Conservation (phyloP, 2,797 vertebrate genomes). For the Sciurus vulgaris region DNA sequence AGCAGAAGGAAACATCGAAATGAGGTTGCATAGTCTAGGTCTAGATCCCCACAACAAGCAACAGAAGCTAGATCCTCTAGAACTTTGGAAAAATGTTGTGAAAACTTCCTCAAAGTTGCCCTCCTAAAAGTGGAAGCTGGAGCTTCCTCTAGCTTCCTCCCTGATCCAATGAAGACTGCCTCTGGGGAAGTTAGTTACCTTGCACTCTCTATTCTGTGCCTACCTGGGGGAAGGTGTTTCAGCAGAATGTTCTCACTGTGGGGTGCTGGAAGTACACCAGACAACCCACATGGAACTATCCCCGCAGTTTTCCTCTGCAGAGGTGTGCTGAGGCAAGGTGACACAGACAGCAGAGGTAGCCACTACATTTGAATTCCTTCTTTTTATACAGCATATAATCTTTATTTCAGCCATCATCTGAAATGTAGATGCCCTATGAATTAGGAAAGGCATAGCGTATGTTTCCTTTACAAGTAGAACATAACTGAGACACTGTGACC, state of each 20-base stretch:
- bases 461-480: slow-evolving; percentile 38
- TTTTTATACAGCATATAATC: not conserved
- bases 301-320: too few species aligned
- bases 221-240: not conserved
- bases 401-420: not conserved
- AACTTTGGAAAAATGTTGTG: not conserved
- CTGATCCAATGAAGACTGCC: not conserved
- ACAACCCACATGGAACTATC: not conserved
- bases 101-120: not conserved
- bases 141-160: not conserved
- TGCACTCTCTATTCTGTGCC: not conserved
- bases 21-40: not conserved
- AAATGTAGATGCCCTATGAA: not conserved
- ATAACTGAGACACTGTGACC: not conserved
- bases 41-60: not conserved
- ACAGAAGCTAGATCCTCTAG: not conserved
- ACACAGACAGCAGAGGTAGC: not conserved
- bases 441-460: not conserved
- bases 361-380: not conserved
- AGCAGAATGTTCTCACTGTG: not conserved
- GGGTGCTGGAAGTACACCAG: not conserved
- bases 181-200: not conserved
- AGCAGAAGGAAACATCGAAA: not conserved
- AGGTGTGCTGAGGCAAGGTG: not conserved
- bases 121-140: not conserved